These are phyloP conservation scores for Hyles lineata DNA, from an alignment of 2,888 invertebrate species.

Conservation along the genomic window DNA sequence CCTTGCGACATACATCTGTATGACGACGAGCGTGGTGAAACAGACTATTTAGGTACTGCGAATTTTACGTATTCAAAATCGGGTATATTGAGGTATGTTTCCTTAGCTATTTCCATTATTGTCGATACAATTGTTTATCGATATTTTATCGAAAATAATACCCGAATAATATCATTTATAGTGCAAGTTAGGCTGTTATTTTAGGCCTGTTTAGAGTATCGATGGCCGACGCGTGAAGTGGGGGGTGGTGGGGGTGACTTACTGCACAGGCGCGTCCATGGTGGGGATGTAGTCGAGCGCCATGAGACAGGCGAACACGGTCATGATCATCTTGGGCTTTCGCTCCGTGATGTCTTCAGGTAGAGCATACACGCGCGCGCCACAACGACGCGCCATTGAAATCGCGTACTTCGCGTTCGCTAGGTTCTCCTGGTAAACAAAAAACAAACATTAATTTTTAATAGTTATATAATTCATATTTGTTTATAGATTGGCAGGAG, in stretches of 20 bases:
- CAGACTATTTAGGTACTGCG: not conserved
- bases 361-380: slow-evolving; percentile 98
- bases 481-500: not conserved
- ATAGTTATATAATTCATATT: not conserved
- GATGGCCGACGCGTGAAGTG: not conserved
- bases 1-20: not conserved
- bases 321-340: slow-evolving; percentile 99
- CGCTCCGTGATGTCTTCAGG: slow-evolving; percentile 99
- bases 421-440: slow-evolving; percentile 89
- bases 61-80: not conserved
- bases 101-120: not conserved
- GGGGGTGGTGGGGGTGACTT: slow-evolving; percentile 46
- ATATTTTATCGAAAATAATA: slow-evolving; percentile 1
- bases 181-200: not conserved
- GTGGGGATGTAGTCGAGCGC: slow-evolving; percentile 97
- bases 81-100: not conserved
- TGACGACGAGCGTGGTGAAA: not conserved
- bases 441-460: not conserved
- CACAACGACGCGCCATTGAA: slow-evolving; percentile 98
- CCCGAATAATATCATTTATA: not conserved
- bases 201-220: not conserved
- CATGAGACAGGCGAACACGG: slow-evolving; percentile 99
- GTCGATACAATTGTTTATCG: not conserved
- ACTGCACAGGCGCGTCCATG: slow-evolving; percentile 87
- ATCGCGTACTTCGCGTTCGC: slow-evolving; percentile 99